A percentile compares a stretch with the other conserved stretches of the same genome.
Evolutionary conservation across 2,113 vertebrate species (phyloP).

Genomic region (Etia nguti): DNA sequence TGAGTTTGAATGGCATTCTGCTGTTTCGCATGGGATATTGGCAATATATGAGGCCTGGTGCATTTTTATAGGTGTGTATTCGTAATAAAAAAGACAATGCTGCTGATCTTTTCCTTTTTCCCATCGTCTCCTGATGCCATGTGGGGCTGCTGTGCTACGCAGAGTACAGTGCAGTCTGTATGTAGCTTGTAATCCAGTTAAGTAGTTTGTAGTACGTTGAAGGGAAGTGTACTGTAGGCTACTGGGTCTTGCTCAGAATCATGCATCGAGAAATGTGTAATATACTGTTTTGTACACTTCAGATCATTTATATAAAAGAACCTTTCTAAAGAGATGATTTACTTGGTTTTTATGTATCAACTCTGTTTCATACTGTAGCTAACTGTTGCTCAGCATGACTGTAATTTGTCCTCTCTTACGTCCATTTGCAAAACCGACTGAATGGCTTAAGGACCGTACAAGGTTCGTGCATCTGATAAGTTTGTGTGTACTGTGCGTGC

Average conservation of each 20-base stretch:
- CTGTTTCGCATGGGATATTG: conserved; percentile 55
- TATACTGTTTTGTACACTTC: conserved; percentile 78
- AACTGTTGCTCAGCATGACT: conserved; percentile 74
- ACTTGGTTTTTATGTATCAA: conserved; percentile 71
- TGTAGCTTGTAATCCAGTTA: conserved; percentile 71
- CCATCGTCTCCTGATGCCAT: conserved; percentile 64
- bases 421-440: conserved; percentile 54
- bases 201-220: conserved; percentile 68
- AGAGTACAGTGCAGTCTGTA: conserved; percentile 49
- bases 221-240: conserved; percentile 57
- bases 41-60: conserved; percentile 62
- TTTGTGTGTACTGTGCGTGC: conserved; percentile 55
- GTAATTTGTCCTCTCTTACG: conserved; percentile 58
- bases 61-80: conserved; percentile 59
- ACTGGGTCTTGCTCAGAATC: conserved; percentile 62
- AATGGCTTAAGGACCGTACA: conserved; percentile 63
- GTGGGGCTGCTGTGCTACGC: conserved; percentile 57
- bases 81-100: conserved; percentile 63
- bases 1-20: conserved; percentile 34
- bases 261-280: conserved; percentile 69
- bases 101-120: conserved; percentile 66
- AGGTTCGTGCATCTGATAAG: conserved; percentile 33
- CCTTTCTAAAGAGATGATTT: conserved; percentile 74
- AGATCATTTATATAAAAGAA: conserved; percentile 76
- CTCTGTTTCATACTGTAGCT: conserved; percentile 72